Evolutionary conservation across 2,888 invertebrate species (phyloP), one percentile per base, ranked within the genome.

Genomic region (Cephonodes hylas): DNA sequence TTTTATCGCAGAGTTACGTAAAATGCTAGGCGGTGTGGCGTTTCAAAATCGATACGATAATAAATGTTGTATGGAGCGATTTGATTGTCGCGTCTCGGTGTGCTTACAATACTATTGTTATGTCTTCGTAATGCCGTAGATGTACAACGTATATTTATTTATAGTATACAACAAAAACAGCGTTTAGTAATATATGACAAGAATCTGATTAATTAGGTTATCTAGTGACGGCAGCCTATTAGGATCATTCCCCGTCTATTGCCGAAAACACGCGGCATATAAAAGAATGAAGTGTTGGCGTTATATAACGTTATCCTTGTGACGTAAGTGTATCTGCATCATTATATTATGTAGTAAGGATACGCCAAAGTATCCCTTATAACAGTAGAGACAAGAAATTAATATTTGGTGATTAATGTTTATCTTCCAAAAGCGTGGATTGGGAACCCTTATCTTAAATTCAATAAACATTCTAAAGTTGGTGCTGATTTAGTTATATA

Each of bases 271-370:
- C 15, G 20, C 15, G 34, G 8, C 23, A 44, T 25, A 18, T n/a
- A 22, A 58, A 60, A 57, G 38, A 62, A 69, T 69, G 69, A 74
- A 66, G 70, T 68, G 70, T 64, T 70, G 5, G 64, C 69, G 79
- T 89, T 89, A 87, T 84, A 84, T 88, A 89, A 89, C 78, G 59
- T 72, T 70, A 74, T 85, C 83, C 84, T 84, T 72, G 75, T 89
- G 88, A 88, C 88, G 89, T 89, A 89, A 89, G 81, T 74, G 15
- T 53, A 53, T 53, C 53, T 53, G 53, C 53, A 53, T 18, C 27
- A 53, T 53, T 31, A 31, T 31, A 18, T 5, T n/a, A n/a, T 1
- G 2, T 31, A 27, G 18, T 31, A 27, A 31, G 53, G 48, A 27
- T 44, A 45, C 18, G 53, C 27, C 53, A 1, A 8, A 4, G 31